Percentiles rank a stretch among this genome's conserved stretches.
Conservation (phyloP, 2,113 vertebrate species). For the Limnothrissa miodon region DNA sequence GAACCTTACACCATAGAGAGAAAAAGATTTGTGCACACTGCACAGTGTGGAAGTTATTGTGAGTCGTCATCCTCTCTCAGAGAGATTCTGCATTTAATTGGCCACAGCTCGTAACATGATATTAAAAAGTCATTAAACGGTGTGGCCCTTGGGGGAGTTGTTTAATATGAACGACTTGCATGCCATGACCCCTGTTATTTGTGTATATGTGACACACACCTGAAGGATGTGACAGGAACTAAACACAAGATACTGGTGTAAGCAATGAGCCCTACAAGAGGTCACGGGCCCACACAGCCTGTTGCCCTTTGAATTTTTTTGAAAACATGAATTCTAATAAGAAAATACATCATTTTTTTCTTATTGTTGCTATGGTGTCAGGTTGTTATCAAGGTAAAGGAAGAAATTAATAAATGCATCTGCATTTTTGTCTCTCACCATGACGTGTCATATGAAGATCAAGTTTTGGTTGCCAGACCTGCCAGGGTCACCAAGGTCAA, state of each 20-base stretch:
- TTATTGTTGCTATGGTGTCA: background rate
- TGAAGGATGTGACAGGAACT: slow-evolving; percentile 53
- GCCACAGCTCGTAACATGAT: slow-evolving; percentile 46
- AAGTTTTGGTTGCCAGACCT: background rate
- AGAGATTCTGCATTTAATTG: slow-evolving; percentile 49
- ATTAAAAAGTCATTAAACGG: slow-evolving; percentile 63
- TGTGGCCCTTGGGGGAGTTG: slow-evolving; percentile 47
- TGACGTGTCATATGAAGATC: background rate
- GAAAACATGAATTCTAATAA: slow-evolving; percentile 2
- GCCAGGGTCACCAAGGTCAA: background rate
- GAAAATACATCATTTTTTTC: background rate
- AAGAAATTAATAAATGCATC: slow-evolving; percentile 13
- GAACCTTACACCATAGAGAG: background rate
- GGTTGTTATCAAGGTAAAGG: slow-evolving; percentile 1
- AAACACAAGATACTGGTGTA: slow-evolving; percentile 39
- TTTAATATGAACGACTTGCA: slow-evolving; percentile 54
- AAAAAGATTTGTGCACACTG: background rate
- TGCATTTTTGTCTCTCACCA: background rate
- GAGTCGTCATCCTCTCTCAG: slow-evolving; percentile 29
- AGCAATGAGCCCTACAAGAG: background rate
- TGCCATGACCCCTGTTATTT: slow-evolving; percentile 58
- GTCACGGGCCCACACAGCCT: slow-evolving; percentile 4
- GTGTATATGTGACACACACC: slow-evolving; percentile 57
- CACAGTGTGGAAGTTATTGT: background rate
- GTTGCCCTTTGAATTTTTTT: background rate